Evolutionary conservation across 2,888 invertebrate genomes (phyloP).

Genomic region (Stenolophus ochropezus): DNA sequence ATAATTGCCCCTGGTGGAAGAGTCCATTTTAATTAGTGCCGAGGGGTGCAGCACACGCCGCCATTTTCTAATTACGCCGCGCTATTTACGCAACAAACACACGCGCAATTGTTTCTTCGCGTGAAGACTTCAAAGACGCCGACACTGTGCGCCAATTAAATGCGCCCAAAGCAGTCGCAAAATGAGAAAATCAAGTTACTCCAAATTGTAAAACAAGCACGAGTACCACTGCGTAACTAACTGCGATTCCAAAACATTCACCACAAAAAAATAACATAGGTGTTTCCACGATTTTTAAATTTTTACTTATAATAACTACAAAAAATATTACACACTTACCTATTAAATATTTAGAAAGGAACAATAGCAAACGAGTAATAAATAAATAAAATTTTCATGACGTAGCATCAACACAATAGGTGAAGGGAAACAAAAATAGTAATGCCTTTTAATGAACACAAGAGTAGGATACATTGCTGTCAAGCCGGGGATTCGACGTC

Average conservation of each 20-base stretch:
- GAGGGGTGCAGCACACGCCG: constrained; percentile 62
- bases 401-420: too few species aligned
- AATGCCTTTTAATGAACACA: too few species aligned
- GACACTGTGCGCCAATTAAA: constrained; percentile 52
- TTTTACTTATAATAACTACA: too few species aligned
- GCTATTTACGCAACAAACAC: constrained; percentile 65
- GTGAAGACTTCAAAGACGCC: constrained; percentile 56
- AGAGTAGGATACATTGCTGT: too few species aligned
- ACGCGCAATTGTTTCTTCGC: constrained; percentile 60
- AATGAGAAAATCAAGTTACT: constrained; percentile 28
- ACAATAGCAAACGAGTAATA: too few species aligned
- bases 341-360: too few species aligned
- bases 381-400: too few species aligned
- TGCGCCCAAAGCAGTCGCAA: constrained; percentile 20
- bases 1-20: constrained; percentile 52
- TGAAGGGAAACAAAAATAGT: too few species aligned
- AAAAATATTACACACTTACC: too few species aligned
- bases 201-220: constrained; percentile 18
- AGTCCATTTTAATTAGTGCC: constrained; percentile 65
- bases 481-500: too few species aligned
- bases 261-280: neutral
- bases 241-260: neutral
- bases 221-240: neutral
- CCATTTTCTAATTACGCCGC: constrained; percentile 67
- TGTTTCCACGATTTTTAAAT: too few species aligned